These are phyloP conservation scores for Xyrichtys novacula DNA, from an alignment of 2,797 vertebrate species.

Conservation along the genomic window DNA sequence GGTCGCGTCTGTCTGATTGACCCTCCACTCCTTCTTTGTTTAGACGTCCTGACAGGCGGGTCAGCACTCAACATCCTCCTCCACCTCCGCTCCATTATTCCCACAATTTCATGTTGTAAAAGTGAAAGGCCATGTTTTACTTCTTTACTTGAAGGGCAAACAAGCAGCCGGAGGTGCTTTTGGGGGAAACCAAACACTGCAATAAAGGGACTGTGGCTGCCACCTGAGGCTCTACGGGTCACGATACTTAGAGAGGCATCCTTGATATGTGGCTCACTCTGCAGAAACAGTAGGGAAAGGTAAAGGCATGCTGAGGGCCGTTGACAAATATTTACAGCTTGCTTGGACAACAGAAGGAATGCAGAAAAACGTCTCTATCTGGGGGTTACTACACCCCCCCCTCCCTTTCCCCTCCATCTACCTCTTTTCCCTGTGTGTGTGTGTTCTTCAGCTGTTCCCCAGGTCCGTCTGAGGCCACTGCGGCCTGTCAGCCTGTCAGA, in stretches of 20 bases:
- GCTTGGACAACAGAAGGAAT: conserved; percentile 76
- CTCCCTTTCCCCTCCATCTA: no score
- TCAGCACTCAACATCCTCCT: conserved; percentile 77
- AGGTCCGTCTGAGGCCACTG: conserved; percentile 70
- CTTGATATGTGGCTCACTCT: conserved; percentile 50
- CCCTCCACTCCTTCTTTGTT: conserved; percentile 81
- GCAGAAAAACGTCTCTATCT: conserved; percentile 65
- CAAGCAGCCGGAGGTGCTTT: conserved; percentile 68
- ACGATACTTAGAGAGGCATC: conserved; percentile 57
- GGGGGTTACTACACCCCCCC: conserved; percentile 53
- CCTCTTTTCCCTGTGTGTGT: conserved; percentile 68
- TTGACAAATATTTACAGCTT: conserved; percentile 80
- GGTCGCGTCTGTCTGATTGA: conserved; percentile 75
- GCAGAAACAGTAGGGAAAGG: conserved; percentile 64
- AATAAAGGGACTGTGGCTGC: conserved; percentile 52
- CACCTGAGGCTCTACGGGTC: conserved; percentile 64
- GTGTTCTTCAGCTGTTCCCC: conserved; percentile 71
- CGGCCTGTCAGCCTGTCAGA: conserved; percentile 79
- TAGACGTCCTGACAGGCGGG: conserved; percentile 78
- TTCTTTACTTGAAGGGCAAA: conserved; percentile 80
- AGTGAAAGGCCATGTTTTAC: conserved; percentile 82
- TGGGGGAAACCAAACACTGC: conserved; percentile 75
- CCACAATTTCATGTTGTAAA: conserved; percentile 81
- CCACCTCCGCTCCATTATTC: conserved; percentile 74
- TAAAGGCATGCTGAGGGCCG: conserved; percentile 59